A percentile compares a stretch with the other conserved stretches of the same genome.
Evolutionary conservation across 2,797 vertebrate genomes (phyloP).

Genomic region (Podarcis lilfordi): DNA sequence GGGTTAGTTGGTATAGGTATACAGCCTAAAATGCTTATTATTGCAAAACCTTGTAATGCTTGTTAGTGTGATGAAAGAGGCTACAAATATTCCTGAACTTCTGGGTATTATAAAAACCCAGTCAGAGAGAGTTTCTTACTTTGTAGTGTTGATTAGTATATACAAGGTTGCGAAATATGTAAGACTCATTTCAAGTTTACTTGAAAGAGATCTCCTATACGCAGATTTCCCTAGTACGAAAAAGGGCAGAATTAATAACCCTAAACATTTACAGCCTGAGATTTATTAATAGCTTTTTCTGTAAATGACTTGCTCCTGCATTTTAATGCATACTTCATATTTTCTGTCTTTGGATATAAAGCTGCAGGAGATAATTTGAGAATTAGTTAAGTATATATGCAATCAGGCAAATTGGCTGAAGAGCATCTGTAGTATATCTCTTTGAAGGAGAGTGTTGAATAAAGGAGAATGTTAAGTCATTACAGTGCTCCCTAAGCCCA

Average conservation of each 20-base stretch:
- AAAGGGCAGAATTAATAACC: neutral
- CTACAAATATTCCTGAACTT: neutral
- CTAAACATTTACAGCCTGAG: conserved; percentile 3
- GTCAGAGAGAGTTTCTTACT: neutral
- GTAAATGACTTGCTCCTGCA: conserved; percentile 8
- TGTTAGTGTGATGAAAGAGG: neutral
- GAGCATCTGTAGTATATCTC: neutral
- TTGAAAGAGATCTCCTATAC: conserved; percentile 22
- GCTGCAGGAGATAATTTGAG: neutral
- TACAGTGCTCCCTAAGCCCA: neutral
- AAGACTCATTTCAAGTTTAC: neutral
- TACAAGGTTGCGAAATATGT: neutral
- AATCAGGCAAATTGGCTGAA: conserved; percentile 15
- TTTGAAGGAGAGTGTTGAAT: neutral
- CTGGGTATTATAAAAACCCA: neutral
- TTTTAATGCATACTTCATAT: neutral
- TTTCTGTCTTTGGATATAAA: conserved; percentile 35
- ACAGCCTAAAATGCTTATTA: neutral
- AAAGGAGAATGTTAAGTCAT: neutral
- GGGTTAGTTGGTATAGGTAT: neutral
- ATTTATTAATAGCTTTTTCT: conserved; percentile 33
- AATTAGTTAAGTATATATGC: neutral
- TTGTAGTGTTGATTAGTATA: neutral
- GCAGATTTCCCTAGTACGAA: neutral
- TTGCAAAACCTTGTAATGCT: neutral